Evolutionary conservation across 2,888 invertebrate genomes (phyloP).

Genomic region (Phoenoteleia sp.): DNA sequence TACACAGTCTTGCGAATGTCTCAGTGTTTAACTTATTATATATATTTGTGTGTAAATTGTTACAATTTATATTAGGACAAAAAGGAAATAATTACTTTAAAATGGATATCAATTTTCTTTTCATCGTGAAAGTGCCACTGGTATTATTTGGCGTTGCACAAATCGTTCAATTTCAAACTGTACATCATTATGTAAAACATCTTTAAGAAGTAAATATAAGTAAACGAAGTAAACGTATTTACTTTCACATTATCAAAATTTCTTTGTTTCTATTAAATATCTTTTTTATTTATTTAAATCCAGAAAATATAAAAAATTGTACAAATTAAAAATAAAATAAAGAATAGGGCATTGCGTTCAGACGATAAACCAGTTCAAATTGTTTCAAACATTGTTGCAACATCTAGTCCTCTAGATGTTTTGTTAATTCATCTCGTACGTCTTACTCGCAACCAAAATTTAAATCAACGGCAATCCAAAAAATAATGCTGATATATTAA

Average conservation of each 20-base stretch:
- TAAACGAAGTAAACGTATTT: too few species aligned
- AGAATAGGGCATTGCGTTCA: conserved; percentile 4
- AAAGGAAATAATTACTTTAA: background rate
- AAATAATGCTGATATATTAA: background rate
- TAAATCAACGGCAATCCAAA: too few species aligned
- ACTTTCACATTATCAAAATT: background rate
- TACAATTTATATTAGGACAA: background rate
- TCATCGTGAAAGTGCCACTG: background rate
- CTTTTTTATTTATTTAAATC: background rate
- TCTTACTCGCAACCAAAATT: too few species aligned
- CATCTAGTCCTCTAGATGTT: background rate
- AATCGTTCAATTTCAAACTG: background rate
- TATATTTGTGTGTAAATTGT: too few species aligned
- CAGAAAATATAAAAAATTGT: background rate
- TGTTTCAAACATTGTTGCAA: background rate
- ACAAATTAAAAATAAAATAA: background rate
- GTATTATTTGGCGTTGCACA: background rate
- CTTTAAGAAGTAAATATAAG: background rate
- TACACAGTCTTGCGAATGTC: too few species aligned
- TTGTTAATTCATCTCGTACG: background rate
- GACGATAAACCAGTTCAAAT: conserved; percentile 16
- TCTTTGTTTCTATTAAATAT: background rate
- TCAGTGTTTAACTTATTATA: too few species aligned
- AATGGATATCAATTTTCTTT: background rate
- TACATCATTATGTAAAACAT: background rate